phyloP scores from a whole-genome alignment of 2,113 vertebrate species.

The Erpornis zantholeuca region DNA sequence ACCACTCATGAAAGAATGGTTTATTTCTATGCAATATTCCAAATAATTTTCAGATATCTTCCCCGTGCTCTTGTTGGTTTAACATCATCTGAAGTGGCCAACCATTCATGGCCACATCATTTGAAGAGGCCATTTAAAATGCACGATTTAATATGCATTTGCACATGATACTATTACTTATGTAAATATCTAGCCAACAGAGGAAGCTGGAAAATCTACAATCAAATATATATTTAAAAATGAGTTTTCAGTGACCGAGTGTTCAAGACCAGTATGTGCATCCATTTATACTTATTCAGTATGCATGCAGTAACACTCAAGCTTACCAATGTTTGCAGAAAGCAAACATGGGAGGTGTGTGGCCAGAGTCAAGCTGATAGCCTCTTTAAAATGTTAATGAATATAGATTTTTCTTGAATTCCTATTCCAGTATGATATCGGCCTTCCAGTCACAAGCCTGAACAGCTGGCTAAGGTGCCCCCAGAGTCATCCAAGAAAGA shows the following conservation, averaged over 20 bases:
- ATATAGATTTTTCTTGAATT: slow-evolving; percentile 28
- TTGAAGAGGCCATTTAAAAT: slow-evolving; percentile 2
- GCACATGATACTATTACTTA: not conserved
- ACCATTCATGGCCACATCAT: not conserved
- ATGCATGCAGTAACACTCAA: not conserved
- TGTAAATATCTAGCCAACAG: not conserved
- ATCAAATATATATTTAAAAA: slow-evolving; percentile 7
- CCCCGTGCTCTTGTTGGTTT: not conserved
- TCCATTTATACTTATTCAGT: not conserved
- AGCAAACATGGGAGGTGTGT: slow-evolving; percentile 15
- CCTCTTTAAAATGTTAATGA: slow-evolving; percentile 50
- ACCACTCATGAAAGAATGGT: not conserved
- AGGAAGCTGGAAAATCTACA: not conserved
- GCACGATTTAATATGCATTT: slow-evolving; percentile 1
- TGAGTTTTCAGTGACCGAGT: not conserved
- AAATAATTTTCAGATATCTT: not conserved
- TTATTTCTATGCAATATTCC: not conserved
- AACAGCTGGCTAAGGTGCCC: not conserved
- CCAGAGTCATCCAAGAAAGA: not conserved
- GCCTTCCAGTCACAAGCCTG: not conserved
- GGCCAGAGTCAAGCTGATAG: not conserved
- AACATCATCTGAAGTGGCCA: not conserved
- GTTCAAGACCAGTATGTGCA: not conserved
- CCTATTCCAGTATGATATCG: not conserved
- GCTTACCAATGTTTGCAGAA: slow-evolving; percentile 28